Percentiles rank a stretch among this genome's conserved stretches.
Evolutionary conservation across 2,888 invertebrate species (phyloP).

Genomic region (Lasius platythorax): DNA sequence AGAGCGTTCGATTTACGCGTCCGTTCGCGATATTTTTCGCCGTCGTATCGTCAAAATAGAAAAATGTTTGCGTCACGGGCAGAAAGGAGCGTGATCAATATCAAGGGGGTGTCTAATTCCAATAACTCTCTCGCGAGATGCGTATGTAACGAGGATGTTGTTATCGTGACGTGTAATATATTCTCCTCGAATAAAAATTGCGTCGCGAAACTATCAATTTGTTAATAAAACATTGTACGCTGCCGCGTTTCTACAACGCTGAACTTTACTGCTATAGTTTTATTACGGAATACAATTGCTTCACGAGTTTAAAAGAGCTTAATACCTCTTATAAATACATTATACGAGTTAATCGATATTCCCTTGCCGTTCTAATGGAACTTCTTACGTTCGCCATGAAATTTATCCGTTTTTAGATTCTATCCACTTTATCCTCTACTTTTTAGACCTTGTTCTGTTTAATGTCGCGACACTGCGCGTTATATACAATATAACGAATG

Average conservation of each 20-base stretch:
- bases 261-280: slow-evolving; percentile 7
- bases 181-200: background rate
- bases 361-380: background rate
- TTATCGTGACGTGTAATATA: slow-evolving; percentile 6
- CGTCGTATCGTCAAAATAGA: slow-evolving; percentile 49
- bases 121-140: slow-evolving; percentile 33
- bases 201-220: background rate
- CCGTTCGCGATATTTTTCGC: slow-evolving; percentile 48
- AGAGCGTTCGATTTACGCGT: slow-evolving; percentile 41
- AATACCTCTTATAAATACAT: background rate
- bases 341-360: slow-evolving; percentile 13
- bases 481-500: background rate
- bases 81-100: slow-evolving; percentile 48
- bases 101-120: slow-evolving; percentile 37
- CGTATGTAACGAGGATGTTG: slow-evolving; percentile 18
- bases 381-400: slow-evolving; percentile 10
- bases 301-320: slow-evolving; percentile 23
- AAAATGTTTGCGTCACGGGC: slow-evolving; percentile 47
- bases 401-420: background rate
- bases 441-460: slow-evolving; percentile 1
- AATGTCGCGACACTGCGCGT: slow-evolving; percentile 1
- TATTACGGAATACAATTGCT: slow-evolving; percentile 2
- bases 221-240: background rate
- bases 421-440: background rate
- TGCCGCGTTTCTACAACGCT: slow-evolving; percentile 9